A percentile compares a stretch with the other conserved stretches of the same genome.
Evolutionary conservation across 2,888 invertebrate species (phyloP).

Genomic region (Bhutanitis thaidina): DNA sequence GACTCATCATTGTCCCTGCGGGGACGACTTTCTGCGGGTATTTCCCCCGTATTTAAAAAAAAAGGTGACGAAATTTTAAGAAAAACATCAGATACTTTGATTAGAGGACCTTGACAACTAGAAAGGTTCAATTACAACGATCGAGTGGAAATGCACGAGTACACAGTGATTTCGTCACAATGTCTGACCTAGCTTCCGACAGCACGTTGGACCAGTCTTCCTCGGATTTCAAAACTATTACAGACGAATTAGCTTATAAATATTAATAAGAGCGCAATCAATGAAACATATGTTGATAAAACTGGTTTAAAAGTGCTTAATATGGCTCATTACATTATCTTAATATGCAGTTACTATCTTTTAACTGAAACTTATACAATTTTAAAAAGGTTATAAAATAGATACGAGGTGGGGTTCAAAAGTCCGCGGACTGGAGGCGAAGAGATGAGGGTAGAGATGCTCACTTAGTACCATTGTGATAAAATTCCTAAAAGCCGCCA

Average conservation of each 20-base stretch:
- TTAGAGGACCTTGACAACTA: no score
- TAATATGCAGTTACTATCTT: background rate
- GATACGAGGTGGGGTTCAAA: no score
- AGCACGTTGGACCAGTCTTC: constrained; percentile 22
- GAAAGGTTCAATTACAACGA: background rate
- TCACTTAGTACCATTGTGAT: no score
- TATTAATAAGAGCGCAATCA: constrained; percentile 21
- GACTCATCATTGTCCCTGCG: no score
- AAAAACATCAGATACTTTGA: no score
- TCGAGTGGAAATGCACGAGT: constrained; percentile 2
- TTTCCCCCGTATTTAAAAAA: no score
- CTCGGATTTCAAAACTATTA: constrained; percentile 23
- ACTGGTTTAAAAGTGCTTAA: constrained; percentile 12
- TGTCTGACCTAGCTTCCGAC: constrained; percentile 29
- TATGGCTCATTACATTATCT: background rate
- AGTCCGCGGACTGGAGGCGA: no score
- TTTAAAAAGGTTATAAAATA: background rate
- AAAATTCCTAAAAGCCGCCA: no score
- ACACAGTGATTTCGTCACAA: constrained; percentile 13
- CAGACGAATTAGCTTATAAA: constrained; percentile 20
- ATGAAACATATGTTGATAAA: constrained; percentile 12
- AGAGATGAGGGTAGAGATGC: no score
- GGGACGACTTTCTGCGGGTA: no score
- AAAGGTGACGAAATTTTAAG: no score
- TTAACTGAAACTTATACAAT: background rate